Evolutionary conservation across 2,888 invertebrate genomes (phyloP), one percentile per base, ranked within the genome.

Genomic region (Hydriomena furcata): DNA sequence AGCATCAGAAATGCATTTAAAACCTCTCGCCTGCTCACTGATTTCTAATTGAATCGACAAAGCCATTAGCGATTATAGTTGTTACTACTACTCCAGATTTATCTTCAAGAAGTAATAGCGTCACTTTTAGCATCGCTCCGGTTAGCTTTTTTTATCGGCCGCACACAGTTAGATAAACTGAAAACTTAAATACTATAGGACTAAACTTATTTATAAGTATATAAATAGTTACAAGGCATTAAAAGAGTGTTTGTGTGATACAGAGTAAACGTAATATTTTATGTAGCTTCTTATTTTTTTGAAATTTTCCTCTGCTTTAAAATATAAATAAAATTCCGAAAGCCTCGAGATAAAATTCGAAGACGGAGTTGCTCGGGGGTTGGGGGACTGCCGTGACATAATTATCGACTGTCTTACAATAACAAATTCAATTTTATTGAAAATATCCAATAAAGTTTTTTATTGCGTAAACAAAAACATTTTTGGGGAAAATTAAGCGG

Each of bases 1-100:
- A 52, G 50, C 52, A 52, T 50, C 56, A 50, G 56, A 56, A 59
- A 52, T 52, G 59, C 54, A 59, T 54, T 56, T 59, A 52, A 53
- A 54, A 47, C 36, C 44, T 43, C 34, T 17, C 42, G 38, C 32
- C 10, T 37, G 46, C 43, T 36, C 21, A 31, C 31, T 36, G 25
- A 25, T 40, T 51, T 36, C 21, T 40, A 31, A 45, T 41, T 45
- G 31, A 41, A 41, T 45, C 21, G 21, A 8, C 25, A 17, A 31
- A 31, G 25, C 25, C 17, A 27, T 7, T 47, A n/a, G 11, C n/a
- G 8, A 17, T 4, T 25, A 31, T 43, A 17, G 17, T 4, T 17
- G 2, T 17, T 17, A n/a, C 4, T 17, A 2, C 4, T 4, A 17
- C 17, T 17, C 17, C 2, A 17, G 17, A 17, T 4, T 3, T 3